phyloP scores from a whole-genome alignment of 2,888 invertebrate genomes.

The Xanthia icteritia region DNA sequence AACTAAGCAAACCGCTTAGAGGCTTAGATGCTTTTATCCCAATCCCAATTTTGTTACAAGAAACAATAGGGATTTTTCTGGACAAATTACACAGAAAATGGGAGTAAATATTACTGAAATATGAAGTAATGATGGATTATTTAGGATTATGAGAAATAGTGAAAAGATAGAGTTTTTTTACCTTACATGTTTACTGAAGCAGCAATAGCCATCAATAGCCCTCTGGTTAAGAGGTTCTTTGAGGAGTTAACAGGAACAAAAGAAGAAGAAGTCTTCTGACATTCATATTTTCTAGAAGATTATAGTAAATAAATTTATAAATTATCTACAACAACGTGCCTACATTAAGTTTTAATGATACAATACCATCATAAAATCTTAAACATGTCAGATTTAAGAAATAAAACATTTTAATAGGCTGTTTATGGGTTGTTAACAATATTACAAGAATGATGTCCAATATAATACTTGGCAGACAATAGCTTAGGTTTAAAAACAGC shows the following conservation, averaged over 20 bases:
- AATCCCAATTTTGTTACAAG: neutral
- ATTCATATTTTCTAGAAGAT: neutral
- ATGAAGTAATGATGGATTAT: neutral
- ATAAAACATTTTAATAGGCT: slow-evolving; percentile 42
- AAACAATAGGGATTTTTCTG: neutral
- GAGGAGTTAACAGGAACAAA: neutral
- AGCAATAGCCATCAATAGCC: slow-evolving; percentile 1
- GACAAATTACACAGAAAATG: neutral
- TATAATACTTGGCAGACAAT: slow-evolving; percentile 56
- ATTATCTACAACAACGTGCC: neutral
- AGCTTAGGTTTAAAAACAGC: slow-evolving; percentile 45
- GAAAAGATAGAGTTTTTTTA: neutral
- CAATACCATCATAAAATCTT: slow-evolving; percentile 14
- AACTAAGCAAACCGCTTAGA: neutral
- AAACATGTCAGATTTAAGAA: slow-evolving; percentile 21
- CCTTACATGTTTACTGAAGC: neutral
- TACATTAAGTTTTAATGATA: slow-evolving; percentile 8
- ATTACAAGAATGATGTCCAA: slow-evolving; percentile 43
- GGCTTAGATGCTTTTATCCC: neutral
- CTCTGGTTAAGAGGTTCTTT: neutral
- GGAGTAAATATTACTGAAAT: neutral
- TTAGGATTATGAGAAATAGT: neutral
- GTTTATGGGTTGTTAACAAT: slow-evolving; percentile 43
- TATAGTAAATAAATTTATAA: neutral
- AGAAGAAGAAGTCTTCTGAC: neutral